Base-by-base conservation (phyloP, 2,888 invertebrate genomes). In the Yponomeuta evonymella region DNA sequence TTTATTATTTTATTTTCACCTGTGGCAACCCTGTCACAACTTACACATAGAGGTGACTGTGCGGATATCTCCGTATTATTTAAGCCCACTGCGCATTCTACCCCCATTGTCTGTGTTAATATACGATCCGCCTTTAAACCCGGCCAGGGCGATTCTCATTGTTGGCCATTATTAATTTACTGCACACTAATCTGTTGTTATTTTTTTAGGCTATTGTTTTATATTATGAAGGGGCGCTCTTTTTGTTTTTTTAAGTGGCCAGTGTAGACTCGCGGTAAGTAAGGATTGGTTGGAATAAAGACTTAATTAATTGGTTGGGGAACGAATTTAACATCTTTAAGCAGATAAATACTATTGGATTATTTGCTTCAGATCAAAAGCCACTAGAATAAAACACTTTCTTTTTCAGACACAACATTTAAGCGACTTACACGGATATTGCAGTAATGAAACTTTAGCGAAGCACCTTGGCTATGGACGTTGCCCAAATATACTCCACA, bases 111-210 rank as follows among this genome's bases (percentile, higher is more conserved):
- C 70, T 73, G 75, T 70, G 75, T 78, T 79, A 79, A 83, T 81
- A 83, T 80, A 83, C 81, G 81, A 15, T 33, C 63, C 63, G 76
- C 75, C 74, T 76, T 75, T 67, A 70, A 70, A 63, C 72, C 73
- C 72, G 71, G 73, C 73, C 71, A 66, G 72, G 74, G 72, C 77
- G 75, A 76, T 76, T 76, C 77, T 33, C 76, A 74, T 76, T 79
- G 83, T 82, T 78, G 74, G 73, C 75, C 77, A 79, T 78, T 80
- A 82, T 83, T 80, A 81, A 82, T 81, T 83, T 78, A 79, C 78
- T 75, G 72, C 75, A 73, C 76, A 75, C 77, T 81, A 81, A 82
- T 80, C 79, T 70, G 70, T 62, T 69, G 12, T 30, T 58, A 29
- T 69, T 69, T 67, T 67, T 33, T 15, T 67, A 33, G 33, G 65